Evolutionary conservation across 2,797 vertebrate genomes (phyloP).

Genomic region (Trachurus trachurus): DNA sequence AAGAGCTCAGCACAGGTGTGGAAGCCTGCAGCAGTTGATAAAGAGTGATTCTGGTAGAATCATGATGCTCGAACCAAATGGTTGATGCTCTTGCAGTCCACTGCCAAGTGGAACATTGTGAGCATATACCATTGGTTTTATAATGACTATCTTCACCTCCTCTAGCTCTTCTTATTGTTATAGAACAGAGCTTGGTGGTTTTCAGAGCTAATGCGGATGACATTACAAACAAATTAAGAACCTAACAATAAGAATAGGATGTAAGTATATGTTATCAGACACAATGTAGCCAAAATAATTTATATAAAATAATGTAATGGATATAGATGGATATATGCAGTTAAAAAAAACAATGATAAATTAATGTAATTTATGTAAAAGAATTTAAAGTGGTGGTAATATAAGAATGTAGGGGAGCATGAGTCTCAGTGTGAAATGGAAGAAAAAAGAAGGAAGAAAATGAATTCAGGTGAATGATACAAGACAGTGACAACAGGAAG

Average conservation of each 20-base stretch:
- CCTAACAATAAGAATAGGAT: constrained; percentile 10
- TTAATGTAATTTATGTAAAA: background rate
- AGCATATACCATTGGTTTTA: constrained; percentile 31
- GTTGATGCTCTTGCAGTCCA: constrained; percentile 41
- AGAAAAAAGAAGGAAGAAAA: constrained; percentile 9
- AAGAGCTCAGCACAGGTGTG: constrained; percentile 96
- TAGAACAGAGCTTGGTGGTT: constrained; percentile 31
- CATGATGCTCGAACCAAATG: constrained; percentile 64
- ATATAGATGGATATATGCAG: background rate
- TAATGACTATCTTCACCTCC: constrained; percentile 13
- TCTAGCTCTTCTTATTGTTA: constrained; percentile 13
- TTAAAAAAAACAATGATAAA: background rate
- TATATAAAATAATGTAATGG: constrained; percentile 10
- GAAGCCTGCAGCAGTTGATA: constrained; percentile 91
- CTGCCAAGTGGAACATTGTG: constrained; percentile 39
- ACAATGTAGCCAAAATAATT: constrained; percentile 19
- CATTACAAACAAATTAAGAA: constrained; percentile 22
- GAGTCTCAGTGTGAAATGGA: constrained; percentile 30
- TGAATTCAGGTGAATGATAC: constrained; percentile 5
- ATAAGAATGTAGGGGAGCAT: constrained; percentile 61
- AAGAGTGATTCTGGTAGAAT: constrained; percentile 85
- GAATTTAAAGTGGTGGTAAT: constrained; percentile 13
- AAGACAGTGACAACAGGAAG: constrained; percentile 42
- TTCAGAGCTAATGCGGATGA: constrained; percentile 12
- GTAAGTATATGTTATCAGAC: constrained; percentile 49